Percentiles rank a stretch among this genome's conserved stretches.
Conservation (phyloP, 2,113 vertebrate genomes). For the Gracilinanus agilis region DNA sequence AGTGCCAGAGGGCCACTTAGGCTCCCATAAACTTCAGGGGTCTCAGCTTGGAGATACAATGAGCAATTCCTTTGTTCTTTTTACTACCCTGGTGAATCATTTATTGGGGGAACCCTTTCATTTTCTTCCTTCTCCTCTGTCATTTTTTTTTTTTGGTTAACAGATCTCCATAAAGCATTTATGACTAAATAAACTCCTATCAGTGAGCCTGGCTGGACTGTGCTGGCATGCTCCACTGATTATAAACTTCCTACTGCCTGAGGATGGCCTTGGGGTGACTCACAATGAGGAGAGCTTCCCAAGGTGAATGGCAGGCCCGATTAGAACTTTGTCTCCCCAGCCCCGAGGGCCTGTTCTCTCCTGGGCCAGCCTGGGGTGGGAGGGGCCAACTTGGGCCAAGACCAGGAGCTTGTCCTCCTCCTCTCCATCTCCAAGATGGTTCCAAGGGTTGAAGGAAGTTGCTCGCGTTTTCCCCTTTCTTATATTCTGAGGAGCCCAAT, state of each 20-base stretch:
- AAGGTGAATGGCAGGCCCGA: neutral
- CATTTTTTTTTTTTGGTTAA: constrained; percentile 28
- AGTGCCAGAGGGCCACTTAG: constrained; percentile 8
- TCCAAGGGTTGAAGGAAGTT: rapidly evolving
- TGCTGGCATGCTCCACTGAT: neutral
- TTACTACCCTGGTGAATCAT: constrained; percentile 70
- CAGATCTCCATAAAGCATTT: constrained; percentile 54
- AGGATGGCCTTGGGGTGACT: neutral
- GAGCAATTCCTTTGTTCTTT: constrained; percentile 51
- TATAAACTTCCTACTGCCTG: neutral
- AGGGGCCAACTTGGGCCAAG: neutral
- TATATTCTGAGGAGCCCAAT: neutral
- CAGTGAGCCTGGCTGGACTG: too few species aligned
- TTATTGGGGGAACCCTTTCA: constrained; percentile 70
- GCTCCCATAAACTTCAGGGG: constrained; percentile 1
- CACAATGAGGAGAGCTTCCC: constrained; percentile 1
- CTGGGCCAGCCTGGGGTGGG: neutral
- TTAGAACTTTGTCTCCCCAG: neutral
- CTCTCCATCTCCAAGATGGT: neutral
- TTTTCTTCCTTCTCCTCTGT: constrained; percentile 20
- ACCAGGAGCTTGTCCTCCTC: neutral
- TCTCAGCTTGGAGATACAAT: constrained; percentile 21
- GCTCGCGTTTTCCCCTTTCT: neutral
- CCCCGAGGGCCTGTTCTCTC: neutral
- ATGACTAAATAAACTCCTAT: constrained; percentile 13